phyloP scores from a whole-genome alignment of 2,888 invertebrate genomes.

The Erynnis tages region DNA sequence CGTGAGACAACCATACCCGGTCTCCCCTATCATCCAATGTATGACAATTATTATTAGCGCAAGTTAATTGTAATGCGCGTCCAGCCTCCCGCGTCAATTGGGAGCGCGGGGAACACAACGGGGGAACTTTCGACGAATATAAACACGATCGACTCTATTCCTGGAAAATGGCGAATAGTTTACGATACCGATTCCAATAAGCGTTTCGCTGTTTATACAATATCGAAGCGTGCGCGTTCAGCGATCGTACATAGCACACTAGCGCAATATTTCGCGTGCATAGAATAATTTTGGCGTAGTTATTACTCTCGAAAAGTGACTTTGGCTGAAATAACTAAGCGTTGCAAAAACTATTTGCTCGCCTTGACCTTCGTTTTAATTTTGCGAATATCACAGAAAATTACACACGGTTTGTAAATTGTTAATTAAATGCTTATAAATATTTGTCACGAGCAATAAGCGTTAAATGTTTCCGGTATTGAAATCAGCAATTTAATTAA shows the following conservation, averaged over 20 bases:
- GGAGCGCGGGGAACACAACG: conserved; percentile 58
- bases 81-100: conserved; percentile 72
- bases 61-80: conserved; percentile 75
- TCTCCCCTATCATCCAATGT: conserved; percentile 49
- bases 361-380: conserved; percentile 23
- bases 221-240: conserved; percentile 2
- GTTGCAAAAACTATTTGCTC: conserved; percentile 9
- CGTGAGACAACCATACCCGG: too few species aligned
- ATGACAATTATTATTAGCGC: conserved; percentile 63
- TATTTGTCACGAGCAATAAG: background rate
- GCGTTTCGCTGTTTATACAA: background rate
- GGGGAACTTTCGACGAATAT: conserved; percentile 77
- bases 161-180: conserved; percentile 58
- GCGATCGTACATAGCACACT: conserved; percentile 3
- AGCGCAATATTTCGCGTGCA: conserved; percentile 9
- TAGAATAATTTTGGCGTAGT: background rate
- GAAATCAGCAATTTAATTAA: background rate
- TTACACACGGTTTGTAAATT: conserved; percentile 5
- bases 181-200: conserved; percentile 21
- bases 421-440: background rate
- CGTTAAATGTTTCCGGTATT: background rate
- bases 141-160: conserved; percentile 68
- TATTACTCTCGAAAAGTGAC: background rate
- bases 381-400: conserved; percentile 15
- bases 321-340: background rate